Evolutionary conservation across 1,140 invertebrate species (phyloP), one percentile per base, ranked within the genome.

Genomic region (Zaprionus nigranus): DNA sequence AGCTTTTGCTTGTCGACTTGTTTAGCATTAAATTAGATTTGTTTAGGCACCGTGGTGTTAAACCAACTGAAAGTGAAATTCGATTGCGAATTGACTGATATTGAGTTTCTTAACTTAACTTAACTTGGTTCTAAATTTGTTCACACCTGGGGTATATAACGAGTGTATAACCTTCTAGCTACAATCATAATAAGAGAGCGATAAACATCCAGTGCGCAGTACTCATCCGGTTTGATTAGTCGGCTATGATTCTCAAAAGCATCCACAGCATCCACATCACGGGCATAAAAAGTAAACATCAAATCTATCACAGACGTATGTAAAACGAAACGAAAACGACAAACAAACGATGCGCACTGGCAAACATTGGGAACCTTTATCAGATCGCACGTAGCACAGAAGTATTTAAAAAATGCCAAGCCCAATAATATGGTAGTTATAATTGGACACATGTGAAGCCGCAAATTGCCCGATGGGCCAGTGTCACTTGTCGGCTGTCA

Each of bases 1-100:
- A 63, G 34, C 67, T 51, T 62, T 74, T 65, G 36, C 30, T 61
- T 62, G 56, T 46, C 54, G 26, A 46, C 36, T 17, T 83, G 58
- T 53, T 76, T 69, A 60, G 51, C 65, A 74, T 60, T 66, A 78
- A 69, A 70, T 64, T 70, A 67, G 73, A 85, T 85, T 85, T 81
- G 62, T 65, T 34, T 40, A 73, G 78, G 74, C 64, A 60, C 46
- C n/a, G 62, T 81, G 66, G 46, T 49, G 22, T 24, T 12, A 61
- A 74, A 65, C 28, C 24, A 64, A 57, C 60, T 56, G 66, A 67
- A 26, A 64, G 49, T 56, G 34, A 46, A 46, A 24, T 51, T 51
- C 46, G 22, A 51, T 51, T 22, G 46, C 20, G 46, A 51, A 51
- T 51, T 13, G 20, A 51, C 20, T 51, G 17, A 13, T 24, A 26